These are phyloP conservation scores for Nemapogon koenigi DNA, from an alignment of 2,888 invertebrate genomes.

Conservation along the genomic window DNA sequence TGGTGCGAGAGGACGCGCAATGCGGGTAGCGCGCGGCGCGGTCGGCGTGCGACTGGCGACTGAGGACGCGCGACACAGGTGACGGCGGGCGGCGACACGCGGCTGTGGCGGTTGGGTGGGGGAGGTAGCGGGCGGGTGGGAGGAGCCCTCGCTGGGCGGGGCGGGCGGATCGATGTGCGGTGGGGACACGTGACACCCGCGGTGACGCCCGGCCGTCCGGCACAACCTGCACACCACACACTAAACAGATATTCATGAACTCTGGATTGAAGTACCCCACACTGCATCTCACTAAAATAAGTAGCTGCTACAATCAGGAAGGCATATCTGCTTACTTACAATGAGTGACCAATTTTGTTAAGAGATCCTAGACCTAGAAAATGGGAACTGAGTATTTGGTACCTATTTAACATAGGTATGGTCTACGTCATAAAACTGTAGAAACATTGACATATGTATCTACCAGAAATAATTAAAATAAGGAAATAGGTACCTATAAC, in stretches of 20 bases:
- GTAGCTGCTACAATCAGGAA: no score
- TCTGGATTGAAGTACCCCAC: slow-evolving; percentile 7
- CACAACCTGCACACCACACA: slow-evolving; percentile 23
- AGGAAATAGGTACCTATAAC: no score
- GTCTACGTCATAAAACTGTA: no score
- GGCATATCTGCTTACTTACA: no score
- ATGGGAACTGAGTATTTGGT: no score
- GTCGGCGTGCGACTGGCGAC: slow-evolving; percentile 66
- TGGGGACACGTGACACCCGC: slow-evolving; percentile 59
- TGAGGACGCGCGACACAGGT: slow-evolving; percentile 66
- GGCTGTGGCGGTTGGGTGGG: slow-evolving; percentile 49
- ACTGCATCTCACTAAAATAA: no score
- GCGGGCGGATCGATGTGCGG: slow-evolving; percentile 62
- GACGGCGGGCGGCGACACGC: slow-evolving; percentile 52
- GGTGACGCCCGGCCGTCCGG: slow-evolving; percentile 29
- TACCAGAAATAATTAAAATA: no score
- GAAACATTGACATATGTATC: no score
- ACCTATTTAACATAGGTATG: no score
- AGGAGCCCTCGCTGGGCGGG: slow-evolving; percentile 59
- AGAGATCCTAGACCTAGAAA: no score
- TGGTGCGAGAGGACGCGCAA: slow-evolving; percentile 19
- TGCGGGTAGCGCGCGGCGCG: slow-evolving; percentile 56
- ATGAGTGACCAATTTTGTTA: no score
- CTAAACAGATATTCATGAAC: slow-evolving; percentile 20
- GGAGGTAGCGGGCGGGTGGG: slow-evolving; percentile 36